Evolutionary conservation across 1,140 invertebrate species (phyloP).

Genomic region (Wasmannia auropunctata): DNA sequence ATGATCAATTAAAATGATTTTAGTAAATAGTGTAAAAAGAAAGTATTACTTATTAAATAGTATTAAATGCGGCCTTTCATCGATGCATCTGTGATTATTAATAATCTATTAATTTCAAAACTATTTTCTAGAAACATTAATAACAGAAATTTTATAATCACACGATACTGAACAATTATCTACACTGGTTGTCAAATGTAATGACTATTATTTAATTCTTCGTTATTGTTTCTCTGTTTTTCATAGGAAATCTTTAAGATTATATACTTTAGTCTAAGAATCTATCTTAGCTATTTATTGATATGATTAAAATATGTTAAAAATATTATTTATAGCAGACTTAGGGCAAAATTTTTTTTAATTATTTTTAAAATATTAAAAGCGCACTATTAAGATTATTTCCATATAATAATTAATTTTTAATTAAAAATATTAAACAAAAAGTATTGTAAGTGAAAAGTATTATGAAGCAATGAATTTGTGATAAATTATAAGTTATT

Average conservation of each 20-base stretch:
- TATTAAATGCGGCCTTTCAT: not conserved
- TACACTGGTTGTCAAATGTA: not conserved
- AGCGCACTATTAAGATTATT: not conserved
- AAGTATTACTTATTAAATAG: not conserved
- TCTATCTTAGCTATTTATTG: not conserved
- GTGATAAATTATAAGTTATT: not conserved
- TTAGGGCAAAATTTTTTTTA: not conserved
- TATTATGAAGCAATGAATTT: not conserved
- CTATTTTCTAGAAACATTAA: not conserved
- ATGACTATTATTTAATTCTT: not conserved
- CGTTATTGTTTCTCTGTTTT: not conserved
- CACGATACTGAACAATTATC: not conserved
- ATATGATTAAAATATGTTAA: not conserved
- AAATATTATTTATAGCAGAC: not conserved
- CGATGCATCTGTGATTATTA: not conserved
- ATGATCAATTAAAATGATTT: conserved; percentile 61
- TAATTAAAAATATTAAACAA: not conserved
- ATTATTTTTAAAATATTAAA: not conserved
- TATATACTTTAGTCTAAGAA: not conserved
- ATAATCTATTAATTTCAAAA: not conserved
- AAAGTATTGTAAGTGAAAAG: not conserved
- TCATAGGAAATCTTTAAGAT: not conserved
- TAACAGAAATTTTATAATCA: not conserved
- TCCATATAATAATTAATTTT: not conserved
- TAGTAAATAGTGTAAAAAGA: not conserved